Base-by-base conservation (phyloP, 1,140 invertebrate genomes). In the Vanessa tameamea region DNA sequence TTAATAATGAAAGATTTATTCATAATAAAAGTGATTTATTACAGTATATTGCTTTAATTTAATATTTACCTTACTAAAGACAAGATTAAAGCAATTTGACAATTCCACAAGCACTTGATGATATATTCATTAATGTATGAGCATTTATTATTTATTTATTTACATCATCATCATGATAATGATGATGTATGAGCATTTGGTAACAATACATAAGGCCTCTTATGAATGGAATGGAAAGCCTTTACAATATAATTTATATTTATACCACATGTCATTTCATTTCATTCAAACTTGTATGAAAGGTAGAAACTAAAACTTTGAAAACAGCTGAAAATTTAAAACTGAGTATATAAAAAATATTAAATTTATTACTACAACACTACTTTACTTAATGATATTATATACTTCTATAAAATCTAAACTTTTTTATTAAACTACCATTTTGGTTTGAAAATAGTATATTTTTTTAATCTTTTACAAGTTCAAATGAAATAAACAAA, bases 211-310 rank as follows among this genome's bases (percentile, higher is more conserved):
- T 75, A 76, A 76, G 69, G 75, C 75, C 70, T 50, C 75, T 69
- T 63, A 72, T 72, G 75, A 76, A 68, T 76, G 75, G 75, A 76
- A 72, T 76, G 59, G 50, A 55, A 31, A 61, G 57, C 57, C 57
- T 61, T 61, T 61, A 26, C 6, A 26, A 61, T 61, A 61, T 11
- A 37, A 61, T 59, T 31, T 59, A 13, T 59, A 31, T 11, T 11
- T 55, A 11, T 5, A 50, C 48, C 16, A 55, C 5, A 15, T 55
- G 11, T 20, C 6, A 55, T 20, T 55, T 16, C 1, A 16, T 20
- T 55, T 15, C 48, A 50, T 50, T 50, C 12, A 14, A 50, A 14
- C 48, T 50, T 14, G 13, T 50, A 57, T 20, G 23, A 16, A 57
- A 57, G 6, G 26, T 20, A 11, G 9, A 55, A 13, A 53, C 14